Evolutionary conservation across 2,888 invertebrate species (phyloP).

Genomic region (Entomobrya proxima): DNA sequence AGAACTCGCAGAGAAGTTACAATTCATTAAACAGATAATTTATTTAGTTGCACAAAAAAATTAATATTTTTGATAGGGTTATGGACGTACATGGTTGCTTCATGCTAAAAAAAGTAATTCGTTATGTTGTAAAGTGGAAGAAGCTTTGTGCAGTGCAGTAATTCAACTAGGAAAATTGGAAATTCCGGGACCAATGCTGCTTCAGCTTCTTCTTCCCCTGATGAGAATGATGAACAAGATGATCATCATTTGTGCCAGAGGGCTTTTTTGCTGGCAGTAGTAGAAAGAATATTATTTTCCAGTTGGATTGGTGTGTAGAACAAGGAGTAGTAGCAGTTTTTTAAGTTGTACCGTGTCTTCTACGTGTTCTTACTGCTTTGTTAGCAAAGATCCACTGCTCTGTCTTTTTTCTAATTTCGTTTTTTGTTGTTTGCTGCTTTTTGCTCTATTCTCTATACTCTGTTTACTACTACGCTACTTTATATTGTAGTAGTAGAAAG

Average conservation of each 20-base stretch:
- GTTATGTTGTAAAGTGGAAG: neutral
- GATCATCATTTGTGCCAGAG: constrained; percentile 30
- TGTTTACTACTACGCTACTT: no score
- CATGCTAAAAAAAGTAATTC: neutral
- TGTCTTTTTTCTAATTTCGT: neutral
- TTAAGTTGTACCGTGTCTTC: neutral
- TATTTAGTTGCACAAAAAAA: constrained; percentile 47
- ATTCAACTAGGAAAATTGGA: constrained; percentile 18
- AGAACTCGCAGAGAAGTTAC: neutral
- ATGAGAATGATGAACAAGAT: constrained; percentile 36
- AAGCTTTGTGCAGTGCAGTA: neutral
- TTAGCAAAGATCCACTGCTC: no score
- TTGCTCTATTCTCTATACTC: no score
- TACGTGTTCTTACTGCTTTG: neutral
- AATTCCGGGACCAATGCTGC: neutral
- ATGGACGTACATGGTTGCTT: neutral
- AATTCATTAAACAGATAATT: constrained; percentile 47
- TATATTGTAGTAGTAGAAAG: no score
- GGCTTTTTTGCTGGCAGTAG: constrained; percentile 35
- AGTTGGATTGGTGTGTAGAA: constrained; percentile 4
- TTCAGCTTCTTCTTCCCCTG: constrained; percentile 2
- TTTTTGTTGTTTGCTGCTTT: neutral
- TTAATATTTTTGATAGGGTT: constrained; percentile 50
- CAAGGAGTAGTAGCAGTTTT: neutral
- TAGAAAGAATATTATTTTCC: constrained; percentile 10